These are phyloP conservation scores for Drosophila longiperda DNA, from an alignment of 2,888 invertebrate species.

Conservation along the genomic window DNA sequence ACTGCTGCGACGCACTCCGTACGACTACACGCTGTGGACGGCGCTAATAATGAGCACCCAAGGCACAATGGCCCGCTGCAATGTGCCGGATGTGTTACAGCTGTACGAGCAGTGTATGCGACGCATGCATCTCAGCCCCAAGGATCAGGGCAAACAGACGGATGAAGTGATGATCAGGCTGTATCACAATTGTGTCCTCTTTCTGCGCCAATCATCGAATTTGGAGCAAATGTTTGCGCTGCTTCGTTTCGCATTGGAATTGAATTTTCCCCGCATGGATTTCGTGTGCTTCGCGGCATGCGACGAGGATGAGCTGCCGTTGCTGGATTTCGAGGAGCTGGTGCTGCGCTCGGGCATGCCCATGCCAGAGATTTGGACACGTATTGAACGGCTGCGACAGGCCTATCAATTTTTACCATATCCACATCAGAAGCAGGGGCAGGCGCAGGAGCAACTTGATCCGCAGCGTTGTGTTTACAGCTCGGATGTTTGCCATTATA, in stretches of 20 bases:
- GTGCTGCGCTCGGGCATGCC: constrained; percentile 89
- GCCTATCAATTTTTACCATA: constrained; percentile 89
- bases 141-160: constrained; percentile 49
- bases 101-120: constrained; percentile 86
- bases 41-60: constrained; percentile 83
- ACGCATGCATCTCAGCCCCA: constrained; percentile 78
- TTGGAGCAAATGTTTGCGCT: constrained; percentile 91
- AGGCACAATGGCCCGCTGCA: constrained; percentile 88
- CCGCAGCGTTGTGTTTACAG: constrained; percentile 88
- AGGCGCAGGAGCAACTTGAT: constrained; percentile 84
- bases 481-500: constrained; percentile 88
- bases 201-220: constrained; percentile 89
- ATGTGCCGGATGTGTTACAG: constrained; percentile 86
- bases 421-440: constrained; percentile 65
- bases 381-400: constrained; percentile 90
- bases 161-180: constrained; percentile 85
- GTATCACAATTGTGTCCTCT: constrained; percentile 85
- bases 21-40: constrained; percentile 82
- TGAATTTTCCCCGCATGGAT: constrained; percentile 87
- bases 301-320: constrained; percentile 74
- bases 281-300: constrained; percentile 80
- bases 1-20: constrained; percentile 75
- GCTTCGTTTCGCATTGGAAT: constrained; percentile 88
- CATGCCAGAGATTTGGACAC: constrained; percentile 90
- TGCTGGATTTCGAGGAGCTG: constrained; percentile 88